These are phyloP conservation scores for Triops longicaudatus DNA, from an alignment of 1,140 invertebrate genomes.

Conservation along the genomic window DNA sequence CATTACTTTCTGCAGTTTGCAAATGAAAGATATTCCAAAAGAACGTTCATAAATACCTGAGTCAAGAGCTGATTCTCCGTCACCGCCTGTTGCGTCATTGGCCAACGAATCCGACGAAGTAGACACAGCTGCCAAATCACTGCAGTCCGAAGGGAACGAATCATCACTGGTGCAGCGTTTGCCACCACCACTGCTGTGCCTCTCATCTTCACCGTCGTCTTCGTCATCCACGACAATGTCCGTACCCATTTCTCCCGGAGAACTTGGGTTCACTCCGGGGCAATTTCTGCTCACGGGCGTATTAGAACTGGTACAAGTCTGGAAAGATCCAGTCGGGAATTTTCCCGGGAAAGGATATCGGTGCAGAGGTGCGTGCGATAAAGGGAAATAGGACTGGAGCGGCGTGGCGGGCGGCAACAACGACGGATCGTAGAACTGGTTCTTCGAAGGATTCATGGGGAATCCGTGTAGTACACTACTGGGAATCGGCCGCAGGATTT, in stretches of 20 bases:
- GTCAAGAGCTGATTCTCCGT: not conserved
- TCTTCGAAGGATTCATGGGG: not conserved
- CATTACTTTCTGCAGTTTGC: not conserved
- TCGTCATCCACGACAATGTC: not conserved
- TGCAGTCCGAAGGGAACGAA: not conserved
- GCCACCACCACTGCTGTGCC: not conserved
- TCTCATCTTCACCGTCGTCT: not conserved
- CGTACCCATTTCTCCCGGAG: not conserved
- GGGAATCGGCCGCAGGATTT: not conserved
- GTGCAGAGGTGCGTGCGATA: not conserved
- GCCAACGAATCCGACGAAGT: slow-evolving; percentile 1
- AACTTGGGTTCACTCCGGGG: not conserved
- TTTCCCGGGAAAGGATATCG: not conserved
- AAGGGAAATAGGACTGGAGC: not conserved
- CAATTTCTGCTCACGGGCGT: not conserved
- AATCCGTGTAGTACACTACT: not conserved
- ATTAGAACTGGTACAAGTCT: not conserved
- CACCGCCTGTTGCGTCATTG: not conserved
- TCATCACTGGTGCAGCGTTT: slow-evolving; percentile 1
- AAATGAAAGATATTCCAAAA: not conserved
- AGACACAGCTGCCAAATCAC: not conserved
- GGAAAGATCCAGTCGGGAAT: not conserved
- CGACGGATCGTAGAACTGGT: not conserved
- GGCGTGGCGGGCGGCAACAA: not conserved
- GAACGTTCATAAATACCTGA: not conserved